Conservation (phyloP, 2,888 invertebrate species). For the Sphinx pinastri region DNA sequence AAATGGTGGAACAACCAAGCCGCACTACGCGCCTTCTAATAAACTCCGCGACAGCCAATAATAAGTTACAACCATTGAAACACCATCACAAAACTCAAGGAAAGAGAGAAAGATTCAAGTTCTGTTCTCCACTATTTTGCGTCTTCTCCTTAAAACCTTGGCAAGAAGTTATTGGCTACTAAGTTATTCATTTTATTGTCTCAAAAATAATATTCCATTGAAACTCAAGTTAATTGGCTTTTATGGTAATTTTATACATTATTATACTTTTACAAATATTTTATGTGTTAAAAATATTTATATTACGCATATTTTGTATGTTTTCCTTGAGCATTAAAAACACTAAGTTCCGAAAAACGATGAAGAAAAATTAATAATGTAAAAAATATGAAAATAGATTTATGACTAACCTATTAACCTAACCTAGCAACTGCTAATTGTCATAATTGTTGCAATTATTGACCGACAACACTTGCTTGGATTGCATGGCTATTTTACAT, state of each 20-base stretch:
- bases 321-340: slow-evolving; percentile 8
- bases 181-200: slow-evolving; percentile 19
- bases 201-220: slow-evolving; percentile 23
- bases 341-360: background rate
- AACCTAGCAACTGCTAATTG: too few species aligned
- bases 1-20: too few species aligned
- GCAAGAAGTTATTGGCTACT: slow-evolving; percentile 15
- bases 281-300: slow-evolving; percentile 7
- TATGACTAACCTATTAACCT: too few species aligned
- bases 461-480: too few species aligned
- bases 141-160: slow-evolving; percentile 15
- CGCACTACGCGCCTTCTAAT: too few species aligned
- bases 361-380: too few species aligned
- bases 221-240: background rate
- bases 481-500: too few species aligned
- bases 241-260: slow-evolving; percentile 19
- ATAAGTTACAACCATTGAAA: too few species aligned
- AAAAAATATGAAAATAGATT: too few species aligned
- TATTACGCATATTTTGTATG: background rate
- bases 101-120: background rate
- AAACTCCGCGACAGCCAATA: too few species aligned
- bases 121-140: background rate
- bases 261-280: slow-evolving; percentile 5
- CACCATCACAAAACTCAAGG: too few species aligned
- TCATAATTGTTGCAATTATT: too few species aligned